Conservation (phyloP, 2,113 vertebrate species). For the Ptilorrhoa leucosticta region DNA sequence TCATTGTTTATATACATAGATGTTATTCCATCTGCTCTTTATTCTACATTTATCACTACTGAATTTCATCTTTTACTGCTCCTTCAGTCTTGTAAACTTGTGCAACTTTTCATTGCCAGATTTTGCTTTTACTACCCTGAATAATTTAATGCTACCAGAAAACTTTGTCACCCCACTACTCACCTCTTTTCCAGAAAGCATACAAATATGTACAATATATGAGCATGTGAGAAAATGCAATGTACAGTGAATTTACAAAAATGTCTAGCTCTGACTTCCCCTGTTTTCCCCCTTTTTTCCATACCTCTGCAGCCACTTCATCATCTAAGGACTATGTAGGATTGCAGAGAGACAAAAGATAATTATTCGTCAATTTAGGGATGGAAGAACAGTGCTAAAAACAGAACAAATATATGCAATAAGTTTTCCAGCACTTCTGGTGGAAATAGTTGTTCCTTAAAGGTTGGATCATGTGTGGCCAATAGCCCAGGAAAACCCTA, state of each 20-base stretch:
- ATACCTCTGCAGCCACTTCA: background rate
- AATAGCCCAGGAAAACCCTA: background rate
- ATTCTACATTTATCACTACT: background rate
- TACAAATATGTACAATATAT: background rate
- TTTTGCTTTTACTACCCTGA: background rate
- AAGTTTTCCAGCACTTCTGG: background rate
- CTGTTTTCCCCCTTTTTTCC: background rate
- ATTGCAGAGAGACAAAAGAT: background rate
- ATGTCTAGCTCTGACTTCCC: background rate
- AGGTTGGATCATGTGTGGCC: background rate
- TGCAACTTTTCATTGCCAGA: background rate
- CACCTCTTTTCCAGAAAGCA: background rate
- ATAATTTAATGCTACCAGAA: background rate
- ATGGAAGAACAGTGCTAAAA: background rate
- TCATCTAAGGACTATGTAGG: background rate
- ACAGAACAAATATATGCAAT: background rate
- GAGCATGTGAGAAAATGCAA: background rate
- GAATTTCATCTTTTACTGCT: background rate
- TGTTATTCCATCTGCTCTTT: background rate
- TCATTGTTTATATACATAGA: background rate
- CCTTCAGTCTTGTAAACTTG: background rate
- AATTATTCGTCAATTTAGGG: background rate
- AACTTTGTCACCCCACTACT: background rate
- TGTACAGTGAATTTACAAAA: background rate
- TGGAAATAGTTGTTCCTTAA: background rate